These are phyloP conservation scores for Strix aluco DNA, from an alignment of 2,113 vertebrate species.

Conservation along the genomic window DNA sequence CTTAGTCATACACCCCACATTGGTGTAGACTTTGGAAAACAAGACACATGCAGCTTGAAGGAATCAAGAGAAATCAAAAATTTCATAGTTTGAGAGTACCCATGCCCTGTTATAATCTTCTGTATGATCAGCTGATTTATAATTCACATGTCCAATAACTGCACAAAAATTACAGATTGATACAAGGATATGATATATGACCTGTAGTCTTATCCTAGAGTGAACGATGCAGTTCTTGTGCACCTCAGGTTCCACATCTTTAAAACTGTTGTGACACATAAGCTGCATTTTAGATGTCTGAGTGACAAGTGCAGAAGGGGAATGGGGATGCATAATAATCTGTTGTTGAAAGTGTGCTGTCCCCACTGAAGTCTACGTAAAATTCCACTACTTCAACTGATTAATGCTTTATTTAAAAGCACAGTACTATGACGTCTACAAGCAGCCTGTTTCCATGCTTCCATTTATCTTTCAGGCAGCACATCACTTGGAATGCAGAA, in stretches of 20 bases:
- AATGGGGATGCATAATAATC: background rate
- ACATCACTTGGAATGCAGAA: background rate
- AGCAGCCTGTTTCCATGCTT: background rate
- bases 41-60: fast-evolving
- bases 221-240: background rate
- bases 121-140: background rate
- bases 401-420: background rate
- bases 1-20: background rate
- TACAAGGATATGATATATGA: background rate
- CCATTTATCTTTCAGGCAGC: background rate
- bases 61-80: background rate
- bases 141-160: background rate
- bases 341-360: background rate
- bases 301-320: background rate
- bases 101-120: background rate
- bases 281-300: background rate
- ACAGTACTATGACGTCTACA: background rate
- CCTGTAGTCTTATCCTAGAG: background rate
- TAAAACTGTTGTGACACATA: background rate
- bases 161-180: background rate
- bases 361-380: background rate
- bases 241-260: background rate
- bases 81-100: background rate
- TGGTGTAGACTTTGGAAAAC: background rate
- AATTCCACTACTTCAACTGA: background rate